Percentiles rank a stretch among this genome's conserved stretches.
These are phyloP conservation scores for Orchesella flavescens DNA, from an alignment of 2,888 invertebrate species.

Conservation along the genomic window DNA sequence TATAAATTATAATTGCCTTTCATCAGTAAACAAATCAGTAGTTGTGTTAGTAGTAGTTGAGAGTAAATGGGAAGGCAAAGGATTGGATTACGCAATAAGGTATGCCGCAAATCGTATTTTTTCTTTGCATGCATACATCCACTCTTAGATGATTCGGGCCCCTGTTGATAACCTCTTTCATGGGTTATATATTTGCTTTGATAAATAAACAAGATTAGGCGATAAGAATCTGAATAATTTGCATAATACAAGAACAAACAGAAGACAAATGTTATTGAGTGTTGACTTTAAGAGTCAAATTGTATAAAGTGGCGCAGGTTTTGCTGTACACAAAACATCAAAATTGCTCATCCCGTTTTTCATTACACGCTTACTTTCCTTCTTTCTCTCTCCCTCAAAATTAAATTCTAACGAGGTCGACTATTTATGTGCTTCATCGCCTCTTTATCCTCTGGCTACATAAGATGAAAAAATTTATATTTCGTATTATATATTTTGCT, in stretches of 20 bases:
- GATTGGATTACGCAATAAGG: conserved; percentile 1
- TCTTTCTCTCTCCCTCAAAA: background rate
- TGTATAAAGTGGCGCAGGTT: background rate
- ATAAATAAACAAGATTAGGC: conserved; percentile 58
- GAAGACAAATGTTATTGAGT: conserved; percentile 50
- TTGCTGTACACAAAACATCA: background rate
- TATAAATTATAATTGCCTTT: conserved; percentile 45
- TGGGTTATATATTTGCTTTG: conserved; percentile 51
- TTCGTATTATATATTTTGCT: too few relatives aligned
- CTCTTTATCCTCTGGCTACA: background rate
- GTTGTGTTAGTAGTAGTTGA: background rate
- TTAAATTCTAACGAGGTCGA: conserved; percentile 26
- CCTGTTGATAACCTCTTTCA: conserved; percentile 36
- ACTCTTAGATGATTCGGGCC: background rate
- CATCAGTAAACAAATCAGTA: conserved; percentile 16
- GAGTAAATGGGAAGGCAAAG: conserved; percentile 9
- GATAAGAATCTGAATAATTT: conserved; percentile 59
- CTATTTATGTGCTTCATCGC: conserved; percentile 22
- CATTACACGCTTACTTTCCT: background rate
- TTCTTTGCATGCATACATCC: background rate
- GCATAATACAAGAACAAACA: conserved; percentile 55
- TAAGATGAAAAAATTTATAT: too few relatives aligned
- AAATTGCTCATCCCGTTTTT: conserved; percentile 2
- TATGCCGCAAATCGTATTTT: background rate
- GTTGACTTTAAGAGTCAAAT: conserved; percentile 16